Percentiles rank a stretch among this genome's conserved stretches.
These are phyloP conservation scores for Florisuga fusca DNA, from an alignment of 2,797 vertebrate genomes.

Conservation along the genomic window DNA sequence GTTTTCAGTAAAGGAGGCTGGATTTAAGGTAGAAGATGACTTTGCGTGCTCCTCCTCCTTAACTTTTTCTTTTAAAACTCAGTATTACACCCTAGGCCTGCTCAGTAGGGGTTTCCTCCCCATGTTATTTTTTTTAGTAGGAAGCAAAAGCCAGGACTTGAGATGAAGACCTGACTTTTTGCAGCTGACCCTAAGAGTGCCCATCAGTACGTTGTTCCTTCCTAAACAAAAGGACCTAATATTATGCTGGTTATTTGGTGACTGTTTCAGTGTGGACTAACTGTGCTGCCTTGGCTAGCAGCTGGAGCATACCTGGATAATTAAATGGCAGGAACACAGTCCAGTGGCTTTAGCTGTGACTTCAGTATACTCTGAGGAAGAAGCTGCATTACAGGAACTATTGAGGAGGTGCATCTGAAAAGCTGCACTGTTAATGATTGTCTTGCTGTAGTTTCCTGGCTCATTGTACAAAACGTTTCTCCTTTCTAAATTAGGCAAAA, in stretches of 20 bases:
- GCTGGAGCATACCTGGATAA: background rate
- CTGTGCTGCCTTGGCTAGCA: background rate
- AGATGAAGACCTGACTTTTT: background rate
- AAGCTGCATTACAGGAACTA: background rate
- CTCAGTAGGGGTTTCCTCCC: background rate
- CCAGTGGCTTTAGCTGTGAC: background rate
- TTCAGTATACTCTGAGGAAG: background rate
- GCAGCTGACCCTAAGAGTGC: background rate
- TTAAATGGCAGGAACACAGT: background rate
- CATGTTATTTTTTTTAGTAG: background rate
- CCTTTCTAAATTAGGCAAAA: slow-evolving; percentile 51
- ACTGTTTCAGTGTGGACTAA: background rate
- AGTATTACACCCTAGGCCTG: background rate
- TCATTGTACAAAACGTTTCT: background rate
- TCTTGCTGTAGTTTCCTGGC: background rate
- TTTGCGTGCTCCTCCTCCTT: fast-evolving
- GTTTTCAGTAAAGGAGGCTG: background rate
- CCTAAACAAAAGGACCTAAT: background rate
- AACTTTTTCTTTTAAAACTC: background rate
- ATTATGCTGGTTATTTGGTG: background rate
- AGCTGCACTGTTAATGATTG: background rate
- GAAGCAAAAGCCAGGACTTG: background rate
- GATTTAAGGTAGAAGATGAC: background rate
- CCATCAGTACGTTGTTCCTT: background rate
- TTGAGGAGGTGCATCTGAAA: background rate